phyloP scores from a whole-genome alignment of 2,113 vertebrate genomes.

The Sceloporus undulatus region DNA sequence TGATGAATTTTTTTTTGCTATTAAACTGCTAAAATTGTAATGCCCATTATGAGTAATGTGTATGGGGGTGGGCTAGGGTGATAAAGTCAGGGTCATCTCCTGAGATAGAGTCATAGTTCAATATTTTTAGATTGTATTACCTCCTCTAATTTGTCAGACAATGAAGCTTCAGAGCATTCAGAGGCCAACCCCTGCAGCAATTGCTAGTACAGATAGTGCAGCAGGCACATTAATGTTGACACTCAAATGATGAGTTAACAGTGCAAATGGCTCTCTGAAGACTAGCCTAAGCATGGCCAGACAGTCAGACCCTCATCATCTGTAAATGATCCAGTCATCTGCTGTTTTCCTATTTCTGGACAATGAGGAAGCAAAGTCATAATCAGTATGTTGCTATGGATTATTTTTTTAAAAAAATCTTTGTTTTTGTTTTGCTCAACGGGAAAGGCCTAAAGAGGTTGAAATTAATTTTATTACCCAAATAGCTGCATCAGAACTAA shows the following conservation, averaged over 20 bases:
- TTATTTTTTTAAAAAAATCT: neutral
- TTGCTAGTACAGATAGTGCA: slow-evolving; percentile 32
- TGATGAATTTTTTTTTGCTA: slow-evolving; percentile 1
- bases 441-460: neutral
- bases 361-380: neutral
- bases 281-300: slow-evolving; percentile 2
- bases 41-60: slow-evolving; percentile 20
- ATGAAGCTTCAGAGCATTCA: slow-evolving; percentile 46
- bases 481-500: neutral
- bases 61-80: neutral
- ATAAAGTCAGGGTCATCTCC: slow-evolving; percentile 38
- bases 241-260: slow-evolving; percentile 49
- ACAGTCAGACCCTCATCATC: neutral
- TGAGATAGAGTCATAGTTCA: slow-evolving; percentile 48
- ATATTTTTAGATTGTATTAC: slow-evolving; percentile 53
- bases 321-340: slow-evolving; percentile 30
- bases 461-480: neutral
- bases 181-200: slow-evolving; percentile 39
- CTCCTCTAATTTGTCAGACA: slow-evolving; percentile 63
- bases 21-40: slow-evolving; percentile 30
- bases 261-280: slow-evolving; percentile 31
- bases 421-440: neutral
- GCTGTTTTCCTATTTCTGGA: neutral
- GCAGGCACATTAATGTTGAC: slow-evolving; percentile 39
- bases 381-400: neutral